Evolutionary conservation across 2,888 invertebrate genomes (phyloP).

Genomic region (Chymomyza procnemis): DNA sequence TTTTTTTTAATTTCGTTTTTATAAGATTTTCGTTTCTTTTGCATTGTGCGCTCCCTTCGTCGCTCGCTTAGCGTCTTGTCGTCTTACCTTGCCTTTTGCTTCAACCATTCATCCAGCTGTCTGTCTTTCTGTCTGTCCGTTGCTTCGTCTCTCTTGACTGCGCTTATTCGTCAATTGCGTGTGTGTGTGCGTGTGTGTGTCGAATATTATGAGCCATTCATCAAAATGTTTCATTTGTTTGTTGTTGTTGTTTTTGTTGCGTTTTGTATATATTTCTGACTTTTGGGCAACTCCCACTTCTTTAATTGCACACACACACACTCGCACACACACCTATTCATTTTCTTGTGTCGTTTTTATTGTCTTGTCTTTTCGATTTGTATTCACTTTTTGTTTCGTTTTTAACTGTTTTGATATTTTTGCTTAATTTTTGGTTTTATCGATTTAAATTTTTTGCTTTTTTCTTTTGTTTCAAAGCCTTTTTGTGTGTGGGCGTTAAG

Average conservation of each 20-base stretch:
- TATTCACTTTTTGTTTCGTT: background rate
- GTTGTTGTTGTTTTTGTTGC: slow-evolving; percentile 37
- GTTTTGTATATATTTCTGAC: slow-evolving; percentile 43
- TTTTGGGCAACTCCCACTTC: slow-evolving; percentile 76
- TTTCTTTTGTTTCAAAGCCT: background rate
- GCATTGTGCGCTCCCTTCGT: slow-evolving; percentile 36
- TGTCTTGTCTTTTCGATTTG: slow-evolving; percentile 19
- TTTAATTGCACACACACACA: slow-evolving; percentile 26
- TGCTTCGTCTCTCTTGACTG: slow-evolving; percentile 60
- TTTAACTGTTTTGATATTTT: background rate
- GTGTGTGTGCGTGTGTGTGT: slow-evolving; percentile 31
- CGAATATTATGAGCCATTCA: slow-evolving; percentile 73
- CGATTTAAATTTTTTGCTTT: slow-evolving; percentile 11
- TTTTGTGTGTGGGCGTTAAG: background rate
- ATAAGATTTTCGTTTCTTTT: slow-evolving; percentile 65
- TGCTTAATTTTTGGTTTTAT: slow-evolving; percentile 8
- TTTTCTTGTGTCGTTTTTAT: background rate
- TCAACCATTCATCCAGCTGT: slow-evolving; percentile 3
- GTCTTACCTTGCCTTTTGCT: no score
- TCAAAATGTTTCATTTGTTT: slow-evolving; percentile 53
- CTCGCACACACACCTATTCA: background rate
- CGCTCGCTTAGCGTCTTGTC: no score
- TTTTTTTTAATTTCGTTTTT: slow-evolving; percentile 72
- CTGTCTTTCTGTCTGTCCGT: slow-evolving; percentile 9
- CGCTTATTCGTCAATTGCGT: slow-evolving; percentile 72